Evolutionary conservation across 2,113 vertebrate species (phyloP).

Genomic region (Dascyllus trimaculatus): DNA sequence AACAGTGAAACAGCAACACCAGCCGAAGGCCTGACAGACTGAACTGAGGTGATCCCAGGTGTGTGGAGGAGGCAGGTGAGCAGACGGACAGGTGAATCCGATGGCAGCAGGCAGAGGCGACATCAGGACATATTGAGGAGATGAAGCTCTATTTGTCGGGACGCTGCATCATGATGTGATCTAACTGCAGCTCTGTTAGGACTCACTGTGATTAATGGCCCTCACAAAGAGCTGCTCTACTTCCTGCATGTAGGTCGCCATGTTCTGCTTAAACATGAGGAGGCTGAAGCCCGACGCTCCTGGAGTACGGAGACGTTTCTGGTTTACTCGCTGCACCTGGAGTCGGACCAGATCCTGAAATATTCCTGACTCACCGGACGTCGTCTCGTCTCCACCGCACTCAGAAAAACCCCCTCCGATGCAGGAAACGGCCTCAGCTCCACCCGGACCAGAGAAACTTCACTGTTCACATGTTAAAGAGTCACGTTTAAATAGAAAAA

Average conservation of each 20-base stretch:
- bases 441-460: no score
- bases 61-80: constrained; percentile 13
- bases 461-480: no score
- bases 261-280: constrained; percentile 62
- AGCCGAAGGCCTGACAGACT: no score
- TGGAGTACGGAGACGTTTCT: constrained; percentile 62
- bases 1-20: no score
- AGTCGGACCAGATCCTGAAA: constrained; percentile 38
- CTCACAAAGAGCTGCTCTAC: constrained; percentile 68
- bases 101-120: background rate
- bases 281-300: constrained; percentile 52
- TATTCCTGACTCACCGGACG: no score
- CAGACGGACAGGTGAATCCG: constrained; percentile 28
- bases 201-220: constrained; percentile 82
- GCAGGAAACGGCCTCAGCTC: no score
- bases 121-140: constrained; percentile 1
- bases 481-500: no score
- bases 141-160: constrained; percentile 32
- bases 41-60: constrained; percentile 16
- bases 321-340: constrained; percentile 57
- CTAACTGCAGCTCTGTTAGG: constrained; percentile 74
- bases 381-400: no score
- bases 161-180: constrained; percentile 16
- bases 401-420: no score
- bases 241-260: constrained; percentile 81